Conservation (phyloP, 2,797 vertebrate genomes). For the Chiroxiphia lanceolata region DNA sequence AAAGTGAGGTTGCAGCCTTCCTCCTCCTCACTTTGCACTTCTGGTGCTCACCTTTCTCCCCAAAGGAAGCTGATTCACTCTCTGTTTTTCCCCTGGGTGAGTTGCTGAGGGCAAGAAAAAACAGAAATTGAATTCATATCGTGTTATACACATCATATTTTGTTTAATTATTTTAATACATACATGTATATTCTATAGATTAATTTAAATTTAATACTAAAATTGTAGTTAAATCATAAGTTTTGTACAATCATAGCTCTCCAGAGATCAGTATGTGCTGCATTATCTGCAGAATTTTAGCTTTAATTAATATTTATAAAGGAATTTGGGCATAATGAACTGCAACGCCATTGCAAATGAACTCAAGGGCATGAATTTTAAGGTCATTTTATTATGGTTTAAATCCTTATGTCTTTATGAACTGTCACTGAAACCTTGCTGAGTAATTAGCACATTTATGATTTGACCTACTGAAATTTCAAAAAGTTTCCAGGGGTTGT, state of each 20-base stretch:
- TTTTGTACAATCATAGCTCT: neutral
- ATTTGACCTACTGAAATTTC: neutral
- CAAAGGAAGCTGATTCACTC: neutral
- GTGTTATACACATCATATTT: neutral
- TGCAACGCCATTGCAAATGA: neutral
- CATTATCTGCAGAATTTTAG: neutral
- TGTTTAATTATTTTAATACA: neutral
- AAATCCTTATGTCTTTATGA: neutral
- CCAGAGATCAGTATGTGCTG: neutral
- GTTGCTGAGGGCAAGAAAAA: neutral
- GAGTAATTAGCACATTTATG: neutral
- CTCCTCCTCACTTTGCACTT: neutral
- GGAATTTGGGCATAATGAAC: neutral
- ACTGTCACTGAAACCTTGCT: neutral
- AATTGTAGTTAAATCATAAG: neutral
- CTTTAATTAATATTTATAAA: conserved; percentile 12
- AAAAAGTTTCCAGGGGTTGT: neutral
- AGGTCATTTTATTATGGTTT: neutral
- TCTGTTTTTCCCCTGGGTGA: neutral
- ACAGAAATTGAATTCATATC: accelerated
- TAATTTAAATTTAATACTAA: neutral
- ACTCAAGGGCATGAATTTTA: neutral
- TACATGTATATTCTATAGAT: neutral
- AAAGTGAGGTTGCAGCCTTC: neutral
- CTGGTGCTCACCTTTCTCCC: neutral